These are phyloP conservation scores for Chaitophorus viminalis DNA, from an alignment of 2,888 invertebrate genomes.

Conservation along the genomic window DNA sequence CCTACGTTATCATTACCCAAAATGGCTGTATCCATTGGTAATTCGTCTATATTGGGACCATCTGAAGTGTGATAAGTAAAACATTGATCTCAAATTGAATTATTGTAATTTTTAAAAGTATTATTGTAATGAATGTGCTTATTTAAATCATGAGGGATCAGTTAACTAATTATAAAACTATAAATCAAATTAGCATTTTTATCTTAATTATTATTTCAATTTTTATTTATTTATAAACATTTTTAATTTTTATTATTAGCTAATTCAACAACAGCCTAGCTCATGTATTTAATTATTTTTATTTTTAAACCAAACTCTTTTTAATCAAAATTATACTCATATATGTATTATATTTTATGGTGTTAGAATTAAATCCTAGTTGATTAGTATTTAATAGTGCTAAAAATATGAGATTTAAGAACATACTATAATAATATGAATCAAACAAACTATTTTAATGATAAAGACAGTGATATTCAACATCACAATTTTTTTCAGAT, in stretches of 20 bases:
- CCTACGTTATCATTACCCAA: slow-evolving; percentile 82
- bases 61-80: slow-evolving; percentile 56
- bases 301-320: neutral
- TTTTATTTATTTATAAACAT: slow-evolving; percentile 21
- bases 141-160: slow-evolving; percentile 22
- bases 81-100: slow-evolving; percentile 51
- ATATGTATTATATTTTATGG: neutral
- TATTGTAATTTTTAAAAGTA: slow-evolving; percentile 37
- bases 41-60: slow-evolving; percentile 57
- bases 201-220: slow-evolving; percentile 8
- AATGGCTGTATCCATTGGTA: slow-evolving; percentile 72
- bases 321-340: neutral
- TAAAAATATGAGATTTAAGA: neutral
- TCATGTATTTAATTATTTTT: slow-evolving; percentile 23
- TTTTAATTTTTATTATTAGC: slow-evolving; percentile 20
- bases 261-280: neutral
- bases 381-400: neutral
- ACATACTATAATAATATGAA: neutral
- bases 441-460: neutral
- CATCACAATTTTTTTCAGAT: neutral
- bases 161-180: slow-evolving; percentile 29
- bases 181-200: slow-evolving; percentile 30
- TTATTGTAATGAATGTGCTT: slow-evolving; percentile 24
- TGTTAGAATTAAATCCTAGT: neutral
- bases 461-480: neutral